These are phyloP conservation scores for Dermatemys mawii DNA, from an alignment of 2,113 vertebrate species.

Conservation along the genomic window DNA sequence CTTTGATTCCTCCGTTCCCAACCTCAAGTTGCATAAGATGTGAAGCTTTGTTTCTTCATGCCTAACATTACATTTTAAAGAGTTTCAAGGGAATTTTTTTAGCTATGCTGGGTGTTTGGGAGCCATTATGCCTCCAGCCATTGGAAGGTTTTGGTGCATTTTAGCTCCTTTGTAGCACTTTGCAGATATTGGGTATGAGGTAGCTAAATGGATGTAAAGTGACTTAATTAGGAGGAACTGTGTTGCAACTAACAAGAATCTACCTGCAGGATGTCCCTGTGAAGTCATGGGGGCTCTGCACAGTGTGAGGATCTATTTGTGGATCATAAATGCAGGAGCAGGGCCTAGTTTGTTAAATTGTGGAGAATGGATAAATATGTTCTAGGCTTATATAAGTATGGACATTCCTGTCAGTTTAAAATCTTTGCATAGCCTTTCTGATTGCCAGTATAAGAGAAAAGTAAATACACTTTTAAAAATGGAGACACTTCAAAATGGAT, in stretches of 20 bases:
- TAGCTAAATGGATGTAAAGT: background rate
- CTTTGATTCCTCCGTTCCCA: fast-evolving
- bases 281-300: background rate
- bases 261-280: fast-evolving
- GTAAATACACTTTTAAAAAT: background rate
- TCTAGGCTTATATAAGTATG: background rate
- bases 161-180: background rate
- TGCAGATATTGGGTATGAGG: background rate
- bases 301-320: background rate
- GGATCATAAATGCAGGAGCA: background rate
- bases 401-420: background rate
- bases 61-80: background rate
- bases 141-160: background rate
- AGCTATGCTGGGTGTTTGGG: too few relatives aligned
- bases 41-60: fast-evolving
- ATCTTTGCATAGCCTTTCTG: background rate
- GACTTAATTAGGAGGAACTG: background rate
- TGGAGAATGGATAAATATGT: background rate
- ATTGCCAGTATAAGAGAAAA: background rate
- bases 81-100: background rate
- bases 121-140: background rate
- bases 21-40: background rate
- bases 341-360: background rate
- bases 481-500: background rate
- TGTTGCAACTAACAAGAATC: background rate